These are phyloP conservation scores for Suillia variegata DNA, from an alignment of 2,888 invertebrate genomes.

Conservation along the genomic window DNA sequence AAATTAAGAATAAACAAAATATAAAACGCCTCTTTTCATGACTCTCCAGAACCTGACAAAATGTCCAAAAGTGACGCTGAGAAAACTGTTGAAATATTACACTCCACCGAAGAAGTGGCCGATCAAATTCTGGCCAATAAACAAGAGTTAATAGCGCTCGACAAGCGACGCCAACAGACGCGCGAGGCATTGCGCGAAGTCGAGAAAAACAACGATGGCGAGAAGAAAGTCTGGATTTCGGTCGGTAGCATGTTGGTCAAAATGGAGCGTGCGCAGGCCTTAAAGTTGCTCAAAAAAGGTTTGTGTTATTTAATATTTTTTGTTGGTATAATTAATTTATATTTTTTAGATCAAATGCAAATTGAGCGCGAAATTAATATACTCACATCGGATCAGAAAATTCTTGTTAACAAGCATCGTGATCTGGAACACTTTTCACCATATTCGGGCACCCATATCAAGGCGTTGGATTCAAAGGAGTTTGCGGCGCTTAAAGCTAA, in stretches of 20 bases:
- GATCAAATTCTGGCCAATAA: constrained; percentile 58
- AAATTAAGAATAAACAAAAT: neutral
- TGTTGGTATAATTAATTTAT: neutral
- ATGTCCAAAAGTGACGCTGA: constrained; percentile 34
- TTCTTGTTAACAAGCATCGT: constrained; percentile 56
- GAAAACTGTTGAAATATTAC: constrained; percentile 54
- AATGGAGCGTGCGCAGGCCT: constrained; percentile 45
- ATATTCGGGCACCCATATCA: constrained; percentile 55
- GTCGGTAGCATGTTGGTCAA: constrained; percentile 58
- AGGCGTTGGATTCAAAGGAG: constrained; percentile 53
- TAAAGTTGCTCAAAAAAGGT: constrained; percentile 57
- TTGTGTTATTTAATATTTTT: neutral
- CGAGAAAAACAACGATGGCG: constrained; percentile 39
- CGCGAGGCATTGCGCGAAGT: constrained; percentile 54
- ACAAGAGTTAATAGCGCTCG: constrained; percentile 53
- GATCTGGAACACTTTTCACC: constrained; percentile 56
- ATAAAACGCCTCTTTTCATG: neutral
- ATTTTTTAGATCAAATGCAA: constrained; percentile 51
- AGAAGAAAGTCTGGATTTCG: constrained; percentile 58
- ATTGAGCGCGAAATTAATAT: constrained; percentile 56
- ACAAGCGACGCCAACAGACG: constrained; percentile 54
- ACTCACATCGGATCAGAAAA: constrained; percentile 57
- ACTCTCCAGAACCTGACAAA: neutral
- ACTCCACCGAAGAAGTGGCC: constrained; percentile 54
- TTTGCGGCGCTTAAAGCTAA: constrained; percentile 50